Conservation (phyloP, 2,888 invertebrate genomes). For the Heliconius charithonia region DNA sequence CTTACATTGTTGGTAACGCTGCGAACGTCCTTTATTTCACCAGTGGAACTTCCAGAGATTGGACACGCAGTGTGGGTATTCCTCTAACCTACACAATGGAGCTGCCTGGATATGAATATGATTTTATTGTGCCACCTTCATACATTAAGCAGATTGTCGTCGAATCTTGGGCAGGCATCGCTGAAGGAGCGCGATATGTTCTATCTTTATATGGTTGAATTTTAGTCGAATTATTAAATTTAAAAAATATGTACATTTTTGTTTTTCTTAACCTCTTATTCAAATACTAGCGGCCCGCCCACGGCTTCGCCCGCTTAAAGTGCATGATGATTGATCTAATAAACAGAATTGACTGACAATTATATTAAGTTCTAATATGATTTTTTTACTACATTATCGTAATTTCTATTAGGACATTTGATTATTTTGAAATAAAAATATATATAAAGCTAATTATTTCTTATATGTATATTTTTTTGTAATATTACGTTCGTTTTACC, state of each 20-base stretch:
- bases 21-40: slow-evolving; percentile 83
- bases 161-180: slow-evolving; percentile 86
- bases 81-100: slow-evolving; percentile 87
- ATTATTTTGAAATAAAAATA: too few species aligned
- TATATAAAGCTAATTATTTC: too few species aligned
- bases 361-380: too few species aligned
- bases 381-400: too few species aligned
- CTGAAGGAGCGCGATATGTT: slow-evolving; percentile 66
- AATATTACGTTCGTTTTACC: too few species aligned
- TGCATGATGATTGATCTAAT: too few species aligned
- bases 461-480: too few species aligned
- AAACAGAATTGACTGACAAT: too few species aligned
- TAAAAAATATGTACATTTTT: neutral
- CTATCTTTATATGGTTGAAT: slow-evolving; percentile 47
- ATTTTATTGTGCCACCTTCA: slow-evolving; percentile 82
- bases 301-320: too few species aligned
- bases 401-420: too few species aligned
- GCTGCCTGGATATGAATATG: slow-evolving; percentile 84
- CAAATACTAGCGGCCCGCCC: too few species aligned
- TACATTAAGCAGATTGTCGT: slow-evolving; percentile 82
- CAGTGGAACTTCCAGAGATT: slow-evolving; percentile 88
- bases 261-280: neutral
- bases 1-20: slow-evolving; percentile 84
- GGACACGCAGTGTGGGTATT: slow-evolving; percentile 84
- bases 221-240: neutral